A percentile compares a stretch with the other conserved stretches of the same genome.
Conservation (phyloP, 2,797 vertebrate species). For the Pangasius larnaudii region DNA sequence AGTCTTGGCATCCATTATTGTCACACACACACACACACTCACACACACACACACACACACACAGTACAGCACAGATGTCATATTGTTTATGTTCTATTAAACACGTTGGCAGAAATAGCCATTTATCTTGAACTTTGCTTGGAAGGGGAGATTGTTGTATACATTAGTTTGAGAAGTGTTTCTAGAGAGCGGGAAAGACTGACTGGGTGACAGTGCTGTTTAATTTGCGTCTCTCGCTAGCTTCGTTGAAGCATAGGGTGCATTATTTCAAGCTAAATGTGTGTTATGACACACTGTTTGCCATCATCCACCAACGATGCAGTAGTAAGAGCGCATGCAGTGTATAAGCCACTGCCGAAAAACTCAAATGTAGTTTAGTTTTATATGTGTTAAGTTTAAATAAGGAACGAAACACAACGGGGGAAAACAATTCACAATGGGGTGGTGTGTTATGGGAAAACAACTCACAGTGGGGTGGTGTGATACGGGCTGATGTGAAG, state of each 20-base stretch:
- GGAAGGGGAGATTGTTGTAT: constrained; percentile 18
- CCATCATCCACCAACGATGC: background rate
- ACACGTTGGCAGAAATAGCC: background rate
- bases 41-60: background rate
- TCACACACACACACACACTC: background rate
- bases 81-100: constrained; percentile 23
- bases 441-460: background rate
- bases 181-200: background rate
- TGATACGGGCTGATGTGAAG: background rate
- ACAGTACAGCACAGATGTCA: background rate
- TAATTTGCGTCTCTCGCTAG: background rate
- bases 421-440: background rate
- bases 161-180: constrained; percentile 25
- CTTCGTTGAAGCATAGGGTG: background rate
- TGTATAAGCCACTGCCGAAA: background rate
- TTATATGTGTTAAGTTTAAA: background rate
- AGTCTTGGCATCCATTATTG: background rate
- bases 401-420: background rate
- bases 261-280: constrained; percentile 21
- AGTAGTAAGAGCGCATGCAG: background rate
- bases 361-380: background rate
- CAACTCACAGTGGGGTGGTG: too few species aligned
- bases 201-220: background rate
- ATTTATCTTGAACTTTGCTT: constrained; percentile 37
- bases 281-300: constrained; percentile 10